Evolutionary conservation across 1,140 invertebrate genomes (phyloP).

Genomic region (Cryptotermes secundus): DNA sequence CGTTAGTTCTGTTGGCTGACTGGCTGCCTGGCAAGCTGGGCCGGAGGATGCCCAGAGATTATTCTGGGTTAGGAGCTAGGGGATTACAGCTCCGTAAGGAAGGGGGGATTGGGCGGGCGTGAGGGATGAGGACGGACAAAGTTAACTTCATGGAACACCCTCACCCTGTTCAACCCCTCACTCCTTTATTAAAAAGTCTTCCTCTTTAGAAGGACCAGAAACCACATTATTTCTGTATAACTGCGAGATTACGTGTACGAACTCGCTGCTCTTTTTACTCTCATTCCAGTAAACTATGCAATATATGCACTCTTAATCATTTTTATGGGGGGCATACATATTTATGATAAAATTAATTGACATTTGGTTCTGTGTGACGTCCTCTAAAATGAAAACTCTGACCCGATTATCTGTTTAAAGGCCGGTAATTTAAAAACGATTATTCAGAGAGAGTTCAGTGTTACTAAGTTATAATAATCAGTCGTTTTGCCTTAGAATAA

Average conservation of each 20-base stretch:
- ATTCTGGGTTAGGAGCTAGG: background rate
- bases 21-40: background rate
- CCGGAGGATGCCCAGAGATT: background rate
- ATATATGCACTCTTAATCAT: background rate
- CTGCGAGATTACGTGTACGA: background rate
- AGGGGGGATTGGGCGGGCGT: background rate
- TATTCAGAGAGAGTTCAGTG: background rate
- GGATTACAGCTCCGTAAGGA: background rate
- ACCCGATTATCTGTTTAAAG: background rate
- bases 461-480: background rate
- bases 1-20: conserved; percentile 28
- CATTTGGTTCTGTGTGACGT: background rate
- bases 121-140: conserved; percentile 21
- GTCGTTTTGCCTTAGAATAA: background rate
- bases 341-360: background rate
- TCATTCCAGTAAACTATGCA: background rate
- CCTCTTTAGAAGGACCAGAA: background rate
- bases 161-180: background rate
- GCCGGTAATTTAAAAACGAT: background rate
- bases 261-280: background rate
- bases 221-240: conserved; percentile 6
- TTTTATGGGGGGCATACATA: background rate
- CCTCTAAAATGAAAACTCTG: background rate
- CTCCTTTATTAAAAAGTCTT: conserved; percentile 21
- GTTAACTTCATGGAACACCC: conserved; percentile 28